Evolutionary conservation across 1,140 invertebrate genomes (phyloP).

Genomic region (Potamilus streckersoni): DNA sequence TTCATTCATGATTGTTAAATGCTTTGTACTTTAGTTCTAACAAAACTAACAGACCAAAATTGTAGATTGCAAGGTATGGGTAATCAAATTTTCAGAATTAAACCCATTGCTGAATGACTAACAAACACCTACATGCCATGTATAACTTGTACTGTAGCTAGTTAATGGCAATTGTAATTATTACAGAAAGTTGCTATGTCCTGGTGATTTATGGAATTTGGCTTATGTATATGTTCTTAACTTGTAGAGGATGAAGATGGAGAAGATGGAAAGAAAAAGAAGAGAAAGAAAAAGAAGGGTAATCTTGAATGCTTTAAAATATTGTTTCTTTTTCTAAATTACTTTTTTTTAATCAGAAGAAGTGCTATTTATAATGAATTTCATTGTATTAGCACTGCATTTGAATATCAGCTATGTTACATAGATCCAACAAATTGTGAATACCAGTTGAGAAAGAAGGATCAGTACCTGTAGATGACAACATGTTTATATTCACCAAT

Average conservation of each 20-base stretch:
- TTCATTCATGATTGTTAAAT: no score
- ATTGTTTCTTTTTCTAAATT: slow-evolving; percentile 37
- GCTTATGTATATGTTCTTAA: not conserved
- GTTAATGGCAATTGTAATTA: not conserved
- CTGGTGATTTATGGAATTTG: not conserved
- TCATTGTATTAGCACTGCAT: not conserved
- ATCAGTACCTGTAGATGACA: not conserved
- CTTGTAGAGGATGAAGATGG: slow-evolving; percentile 20
- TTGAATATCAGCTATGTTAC: not conserved
- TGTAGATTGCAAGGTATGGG: not conserved
- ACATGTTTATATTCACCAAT: not conserved
- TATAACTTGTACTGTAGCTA: not conserved
- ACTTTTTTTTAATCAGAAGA: slow-evolving; percentile 48
- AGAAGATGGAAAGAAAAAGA: slow-evolving; percentile 31
- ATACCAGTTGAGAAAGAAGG: not conserved
- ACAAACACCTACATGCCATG: not conserved
- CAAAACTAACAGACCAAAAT: no score
- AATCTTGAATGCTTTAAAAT: not conserved
- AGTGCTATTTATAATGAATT: not conserved
- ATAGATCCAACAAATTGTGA: not conserved
- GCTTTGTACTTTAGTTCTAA: no score
- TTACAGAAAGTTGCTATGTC: no score
- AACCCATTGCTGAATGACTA: not conserved
- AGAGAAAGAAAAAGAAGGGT: slow-evolving; percentile 58
- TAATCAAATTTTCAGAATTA: not conserved